Evolutionary conservation across 92 coral and sea anemone genomes (phyloP).

Genomic region (Phenganax subtilis): DNA sequence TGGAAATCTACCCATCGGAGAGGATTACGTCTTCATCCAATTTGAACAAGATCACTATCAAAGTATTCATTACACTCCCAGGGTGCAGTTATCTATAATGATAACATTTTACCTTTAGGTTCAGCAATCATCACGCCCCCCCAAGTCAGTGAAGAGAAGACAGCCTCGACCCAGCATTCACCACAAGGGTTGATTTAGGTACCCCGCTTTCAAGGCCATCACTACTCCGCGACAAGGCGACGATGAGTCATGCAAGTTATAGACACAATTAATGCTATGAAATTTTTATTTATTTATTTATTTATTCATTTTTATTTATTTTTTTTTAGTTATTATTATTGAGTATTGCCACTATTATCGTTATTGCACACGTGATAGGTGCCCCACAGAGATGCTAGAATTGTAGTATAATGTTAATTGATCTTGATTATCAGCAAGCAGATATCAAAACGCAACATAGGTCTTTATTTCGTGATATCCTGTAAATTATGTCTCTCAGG

Average conservation of each 20-base stretch:
- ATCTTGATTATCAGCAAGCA: too few species aligned
- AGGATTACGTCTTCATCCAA: not conserved
- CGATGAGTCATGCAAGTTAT: not conserved
- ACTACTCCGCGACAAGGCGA: not conserved
- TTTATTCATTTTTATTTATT: not conserved
- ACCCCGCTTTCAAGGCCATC: not conserved
- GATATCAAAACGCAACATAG: too few species aligned
- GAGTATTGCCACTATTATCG: not conserved
- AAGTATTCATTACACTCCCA: not conserved
- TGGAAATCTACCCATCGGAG: not conserved
- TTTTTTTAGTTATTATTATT: not conserved
- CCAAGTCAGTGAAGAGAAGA: not conserved
- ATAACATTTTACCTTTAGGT: not conserved
- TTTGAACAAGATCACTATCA: not conserved
- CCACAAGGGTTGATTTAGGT: not conserved
- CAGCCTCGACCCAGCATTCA: not conserved
- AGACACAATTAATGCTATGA: not conserved
- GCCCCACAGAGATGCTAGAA: not conserved
- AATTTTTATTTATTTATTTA: too few species aligned
- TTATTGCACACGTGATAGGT: not conserved
- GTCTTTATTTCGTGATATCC: too few species aligned
- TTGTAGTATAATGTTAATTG: not conserved
- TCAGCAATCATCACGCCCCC: not conserved
- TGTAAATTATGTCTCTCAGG: too few species aligned
- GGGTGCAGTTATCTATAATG: not conserved